Percentiles rank a stretch among this genome's conserved stretches.
phyloP scores from a whole-genome alignment of 2,888 invertebrate species.

The Marronus borbonicus region DNA sequence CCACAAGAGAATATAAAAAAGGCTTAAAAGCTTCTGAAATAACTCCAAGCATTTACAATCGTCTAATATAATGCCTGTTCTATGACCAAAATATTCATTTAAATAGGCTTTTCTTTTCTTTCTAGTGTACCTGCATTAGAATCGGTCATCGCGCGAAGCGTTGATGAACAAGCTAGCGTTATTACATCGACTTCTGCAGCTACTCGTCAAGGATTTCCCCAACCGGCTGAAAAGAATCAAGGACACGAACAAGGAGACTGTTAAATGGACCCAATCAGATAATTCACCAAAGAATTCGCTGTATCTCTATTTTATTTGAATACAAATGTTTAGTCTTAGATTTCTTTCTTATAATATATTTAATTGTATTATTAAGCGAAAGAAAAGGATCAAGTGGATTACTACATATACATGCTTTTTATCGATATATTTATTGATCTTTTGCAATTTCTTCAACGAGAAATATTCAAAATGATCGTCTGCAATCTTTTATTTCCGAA shows the following conservation, averaged over 20 bases:
- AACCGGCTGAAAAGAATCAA: slow-evolving; percentile 49
- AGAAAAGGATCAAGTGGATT: neutral
- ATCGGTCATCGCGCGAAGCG: slow-evolving; percentile 66
- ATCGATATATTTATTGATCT: neutral
- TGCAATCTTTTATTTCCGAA: neutral
- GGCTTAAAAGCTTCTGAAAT: too few species aligned
- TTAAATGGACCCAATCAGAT: slow-evolving; percentile 3
- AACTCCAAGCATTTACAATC: too few species aligned
- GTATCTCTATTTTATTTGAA: slow-evolving; percentile 45
- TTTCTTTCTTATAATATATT: slow-evolving; percentile 12
- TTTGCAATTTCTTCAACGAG: neutral
- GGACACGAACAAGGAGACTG: slow-evolving; percentile 40
- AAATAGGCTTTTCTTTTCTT: slow-evolving; percentile 49
- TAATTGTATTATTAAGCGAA: neutral
- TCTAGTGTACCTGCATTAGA: slow-evolving; percentile 76
- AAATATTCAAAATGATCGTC: neutral
- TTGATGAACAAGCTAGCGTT: slow-evolving; percentile 66
- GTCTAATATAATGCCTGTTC: too few species aligned
- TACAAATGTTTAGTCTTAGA: neutral
- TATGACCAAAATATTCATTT: too few species aligned
- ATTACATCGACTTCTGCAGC: slow-evolving; percentile 65
- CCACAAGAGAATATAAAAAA: too few species aligned
- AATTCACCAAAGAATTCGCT: slow-evolving; percentile 28
- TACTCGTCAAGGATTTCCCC: slow-evolving; percentile 51
- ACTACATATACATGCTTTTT: neutral